A percentile compares a stretch with the other conserved stretches of the same genome.
phyloP scores from a whole-genome alignment of 23 tunicate genomes.

The Styela plicata region DNA sequence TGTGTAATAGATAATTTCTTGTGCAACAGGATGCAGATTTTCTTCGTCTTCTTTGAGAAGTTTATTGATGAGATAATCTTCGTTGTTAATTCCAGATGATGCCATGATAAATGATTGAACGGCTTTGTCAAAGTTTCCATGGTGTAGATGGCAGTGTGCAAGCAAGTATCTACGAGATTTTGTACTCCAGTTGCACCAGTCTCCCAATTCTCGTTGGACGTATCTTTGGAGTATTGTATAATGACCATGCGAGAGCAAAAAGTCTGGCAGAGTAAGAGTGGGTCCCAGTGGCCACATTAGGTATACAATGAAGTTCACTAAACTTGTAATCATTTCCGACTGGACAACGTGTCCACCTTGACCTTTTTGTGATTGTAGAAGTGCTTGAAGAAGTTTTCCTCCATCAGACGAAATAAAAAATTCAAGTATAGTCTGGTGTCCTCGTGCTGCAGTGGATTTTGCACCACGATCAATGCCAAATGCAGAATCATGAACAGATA shows the following conservation, averaged over 20 bases:
- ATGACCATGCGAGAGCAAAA: conserved; percentile 60
- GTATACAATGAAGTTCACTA: conserved; percentile 42
- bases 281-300: conserved; percentile 89
- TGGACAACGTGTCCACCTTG: conserved; percentile 16
- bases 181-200: conserved; percentile 69
- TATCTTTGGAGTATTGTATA: conserved; percentile 45
- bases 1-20: conserved; percentile 50
- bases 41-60: conserved; percentile 45
- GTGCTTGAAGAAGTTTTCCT: conserved; percentile 29
- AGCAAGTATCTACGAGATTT: conserved; percentile 44
- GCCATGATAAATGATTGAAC: conserved; percentile 51
- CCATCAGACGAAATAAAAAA: conserved; percentile 48
- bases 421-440: conserved; percentile 35
- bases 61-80: conserved; percentile 37
- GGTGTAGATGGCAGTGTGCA: conserved; percentile 65
- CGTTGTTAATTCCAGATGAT: conserved; percentile 28
- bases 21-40: not conserved
- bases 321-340: conserved; percentile 20
- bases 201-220: conserved; percentile 27
- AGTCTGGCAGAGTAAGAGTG: conserved; percentile 57
- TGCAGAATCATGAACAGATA: conserved; percentile 27
- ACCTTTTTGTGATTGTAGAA: conserved; percentile 2
- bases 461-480: not conserved
- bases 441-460: not conserved
- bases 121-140: conserved; percentile 66